A percentile compares a stretch with the other conserved stretches of the same genome.
phyloP scores from a whole-genome alignment of 2,113 vertebrate genomes.

The Eretmochelys imbricata region DNA sequence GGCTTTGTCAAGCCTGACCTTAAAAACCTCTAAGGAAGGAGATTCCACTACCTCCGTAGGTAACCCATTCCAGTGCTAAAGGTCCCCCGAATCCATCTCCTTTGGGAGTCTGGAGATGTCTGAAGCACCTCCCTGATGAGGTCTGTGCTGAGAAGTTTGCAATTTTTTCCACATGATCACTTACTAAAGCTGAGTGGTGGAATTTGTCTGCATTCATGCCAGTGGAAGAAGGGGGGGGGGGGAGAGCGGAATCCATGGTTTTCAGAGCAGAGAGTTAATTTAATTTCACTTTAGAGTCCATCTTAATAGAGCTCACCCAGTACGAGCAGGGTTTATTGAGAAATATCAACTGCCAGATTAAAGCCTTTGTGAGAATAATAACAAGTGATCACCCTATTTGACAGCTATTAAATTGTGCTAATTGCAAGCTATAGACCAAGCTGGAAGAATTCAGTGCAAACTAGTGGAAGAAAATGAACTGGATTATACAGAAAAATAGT shows the following conservation, averaged over 20 bases:
- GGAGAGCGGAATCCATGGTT: background rate
- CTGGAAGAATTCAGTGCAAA: background rate
- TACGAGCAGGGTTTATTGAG: background rate
- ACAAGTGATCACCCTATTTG: background rate
- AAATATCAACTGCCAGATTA: background rate
- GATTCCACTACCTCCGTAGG: no score
- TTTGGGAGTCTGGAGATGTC: background rate
- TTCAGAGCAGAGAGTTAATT: constrained; percentile 3
- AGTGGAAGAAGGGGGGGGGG: background rate
- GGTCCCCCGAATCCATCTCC: background rate
- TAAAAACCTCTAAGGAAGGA: no score
- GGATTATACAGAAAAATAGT: background rate
- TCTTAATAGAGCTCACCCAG: background rate
- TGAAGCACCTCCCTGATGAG: background rate
- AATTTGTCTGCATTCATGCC: background rate
- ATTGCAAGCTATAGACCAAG: constrained; percentile 6
- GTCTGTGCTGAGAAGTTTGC: background rate
- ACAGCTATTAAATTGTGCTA: background rate
- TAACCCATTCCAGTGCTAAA: no score
- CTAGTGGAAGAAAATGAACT: background rate
- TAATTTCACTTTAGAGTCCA: background rate
- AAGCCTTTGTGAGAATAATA: background rate
- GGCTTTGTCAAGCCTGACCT: no score
- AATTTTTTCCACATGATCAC: background rate
- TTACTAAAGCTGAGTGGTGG: background rate